Evolutionary conservation across 2,888 invertebrate genomes (phyloP), one percentile per base, ranked within the genome.

Genomic region (Callyntrura guangdongensis): DNA sequence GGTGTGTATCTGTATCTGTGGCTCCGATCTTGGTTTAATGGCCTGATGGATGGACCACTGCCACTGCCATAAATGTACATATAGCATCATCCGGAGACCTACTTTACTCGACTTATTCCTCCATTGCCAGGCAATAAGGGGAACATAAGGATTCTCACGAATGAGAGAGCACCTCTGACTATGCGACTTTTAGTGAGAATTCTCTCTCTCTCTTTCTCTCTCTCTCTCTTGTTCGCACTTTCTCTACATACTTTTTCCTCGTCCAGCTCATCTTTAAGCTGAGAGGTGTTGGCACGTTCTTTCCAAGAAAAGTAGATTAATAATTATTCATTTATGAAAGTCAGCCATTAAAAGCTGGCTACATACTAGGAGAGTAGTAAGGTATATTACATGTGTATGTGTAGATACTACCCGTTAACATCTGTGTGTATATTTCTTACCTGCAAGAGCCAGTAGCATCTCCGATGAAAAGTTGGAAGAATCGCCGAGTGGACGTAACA

Each of bases 401-500:
- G n/a, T n/a, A 14, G 17, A 11, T 22, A 95, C 95, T 96, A 98
- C 98, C 97, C 98, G 98, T 77, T 77, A 12, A 77, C 49, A 77
- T 49, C 0, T n/a, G 5, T 47, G n/a, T 74, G 1, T 17, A n/a
- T 36, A 9, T 27, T 20, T 25, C 95, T 96, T 96, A 98, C 98
- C 97, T 98, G 98, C 94, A 99, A 96, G 91, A 99, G 96, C 99
- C 99, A 99, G 96, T 99, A 99, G 95, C 99, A 99, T 95, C 99
- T 96, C 94, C 99, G 97, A 95, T 99, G 99, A 96, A 99, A 99
- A 93, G 99, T 99, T 91, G 99, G 99, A 94, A 99, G 96, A 95
- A 99, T 98, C 93, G 99, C 99, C 89, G 99, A 99, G 96, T 99
- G 99, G 93, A 99, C 99, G 96, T 99, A 99, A 95, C 99, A 99